Evolutionary conservation across 2,113 vertebrate genomes (phyloP).

Genomic region (Ophthalmolycus amberensis): DNA sequence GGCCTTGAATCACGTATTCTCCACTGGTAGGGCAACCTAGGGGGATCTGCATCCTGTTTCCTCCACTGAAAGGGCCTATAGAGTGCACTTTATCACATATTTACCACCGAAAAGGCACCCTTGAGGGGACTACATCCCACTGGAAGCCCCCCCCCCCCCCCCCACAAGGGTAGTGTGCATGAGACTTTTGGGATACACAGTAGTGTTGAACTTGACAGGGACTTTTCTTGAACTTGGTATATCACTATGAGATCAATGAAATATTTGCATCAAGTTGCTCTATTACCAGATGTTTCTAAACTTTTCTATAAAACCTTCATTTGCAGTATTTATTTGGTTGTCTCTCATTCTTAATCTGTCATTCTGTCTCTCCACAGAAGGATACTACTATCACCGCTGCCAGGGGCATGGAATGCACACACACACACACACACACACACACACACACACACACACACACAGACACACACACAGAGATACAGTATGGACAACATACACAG

Average conservation of each 20-base stretch:
- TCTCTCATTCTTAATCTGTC: slow-evolving; percentile 69
- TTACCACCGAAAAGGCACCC: not conserved
- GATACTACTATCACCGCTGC: slow-evolving; percentile 69
- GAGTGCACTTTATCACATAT: not conserved
- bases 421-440: slow-evolving; percentile 24
- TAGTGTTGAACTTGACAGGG: not conserved
- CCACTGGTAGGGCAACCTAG: not conserved
- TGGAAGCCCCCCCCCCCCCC: not conserved
- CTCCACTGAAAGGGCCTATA: not conserved
- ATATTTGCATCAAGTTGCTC: slow-evolving; percentile 18
- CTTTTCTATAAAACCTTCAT: slow-evolving; percentile 44
- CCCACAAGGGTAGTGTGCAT: not conserved
- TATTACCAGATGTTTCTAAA: slow-evolving; percentile 41
- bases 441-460: slow-evolving; percentile 14
- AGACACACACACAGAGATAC: slow-evolving; percentile 48
- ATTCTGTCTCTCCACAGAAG: slow-evolving; percentile 68
- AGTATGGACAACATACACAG: slow-evolving; percentile 71
- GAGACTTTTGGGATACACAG: not conserved
- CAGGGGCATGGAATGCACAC: slow-evolving; percentile 64
- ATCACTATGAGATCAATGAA: not conserved
- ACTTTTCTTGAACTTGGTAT: not conserved
- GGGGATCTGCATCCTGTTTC: not conserved
- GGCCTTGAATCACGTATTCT: not conserved
- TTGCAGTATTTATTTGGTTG: slow-evolving; percentile 54
- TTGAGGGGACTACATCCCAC: not conserved